phyloP scores from a whole-genome alignment of 2,113 vertebrate genomes.

The Etia nguti region DNA sequence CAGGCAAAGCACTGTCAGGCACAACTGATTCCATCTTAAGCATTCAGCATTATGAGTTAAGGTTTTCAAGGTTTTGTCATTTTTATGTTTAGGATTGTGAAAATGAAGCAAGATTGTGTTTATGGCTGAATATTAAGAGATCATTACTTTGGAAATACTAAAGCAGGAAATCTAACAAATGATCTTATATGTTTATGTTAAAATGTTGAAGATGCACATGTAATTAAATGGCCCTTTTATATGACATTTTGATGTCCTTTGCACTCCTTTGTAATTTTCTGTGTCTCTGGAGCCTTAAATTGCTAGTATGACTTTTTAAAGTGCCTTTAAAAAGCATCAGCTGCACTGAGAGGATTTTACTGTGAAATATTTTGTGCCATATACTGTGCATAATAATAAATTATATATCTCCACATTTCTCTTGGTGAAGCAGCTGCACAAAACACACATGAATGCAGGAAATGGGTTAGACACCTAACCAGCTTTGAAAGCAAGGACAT shows the following conservation, averaged over 20 bases:
- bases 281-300: background rate
- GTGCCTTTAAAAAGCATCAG: background rate
- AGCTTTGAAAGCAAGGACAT: background rate
- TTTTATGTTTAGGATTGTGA: background rate
- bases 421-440: background rate
- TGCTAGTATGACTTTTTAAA: background rate
- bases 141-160: background rate
- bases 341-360: background rate
- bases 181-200: no score
- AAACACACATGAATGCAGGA: background rate
- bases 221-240: background rate
- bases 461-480: background rate
- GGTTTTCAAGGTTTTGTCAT: background rate
- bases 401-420: background rate
- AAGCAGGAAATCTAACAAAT: background rate
- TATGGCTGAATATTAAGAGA: background rate
- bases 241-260: background rate
- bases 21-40: background rate
- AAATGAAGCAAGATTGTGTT: background rate
- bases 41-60: background rate
- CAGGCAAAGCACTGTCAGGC: background rate
- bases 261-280: background rate
- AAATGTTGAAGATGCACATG: background rate
- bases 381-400: background rate
- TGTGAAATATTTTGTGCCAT: background rate